Conservation (phyloP, 2,113 vertebrate species). For the Oreotragus oreotragus region DNA sequence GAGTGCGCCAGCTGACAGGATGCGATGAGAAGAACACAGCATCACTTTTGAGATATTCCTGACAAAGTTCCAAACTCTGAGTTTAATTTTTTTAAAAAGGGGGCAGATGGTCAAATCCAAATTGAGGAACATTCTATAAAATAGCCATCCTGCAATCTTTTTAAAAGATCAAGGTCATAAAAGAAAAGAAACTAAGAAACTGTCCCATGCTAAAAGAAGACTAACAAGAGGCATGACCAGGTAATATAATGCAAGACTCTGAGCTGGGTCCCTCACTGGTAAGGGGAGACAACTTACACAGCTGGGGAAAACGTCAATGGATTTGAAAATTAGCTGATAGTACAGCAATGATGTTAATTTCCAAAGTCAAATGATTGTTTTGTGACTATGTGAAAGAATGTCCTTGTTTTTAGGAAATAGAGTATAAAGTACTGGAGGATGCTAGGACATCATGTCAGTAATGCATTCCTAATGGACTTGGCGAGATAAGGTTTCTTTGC, state of each 20-base stretch:
- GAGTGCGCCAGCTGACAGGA: not conserved
- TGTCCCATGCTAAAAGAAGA: not conserved
- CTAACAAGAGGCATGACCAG: not conserved
- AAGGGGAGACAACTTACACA: not conserved
- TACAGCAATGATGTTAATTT: not conserved
- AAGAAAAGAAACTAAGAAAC: not conserved
- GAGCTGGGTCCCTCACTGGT: not conserved
- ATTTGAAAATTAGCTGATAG: not conserved
- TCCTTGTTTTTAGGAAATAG: not conserved
- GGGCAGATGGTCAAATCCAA: not conserved
- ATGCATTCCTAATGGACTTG: not conserved
- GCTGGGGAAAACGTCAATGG: not conserved
- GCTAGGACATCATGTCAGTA: not conserved
- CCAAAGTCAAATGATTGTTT: not conserved
- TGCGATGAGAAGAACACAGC: not conserved
- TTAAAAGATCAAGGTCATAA: not conserved
- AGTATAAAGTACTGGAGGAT: not conserved
- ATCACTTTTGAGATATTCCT: not conserved
- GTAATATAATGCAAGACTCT: not conserved
- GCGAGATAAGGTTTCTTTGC: not conserved
- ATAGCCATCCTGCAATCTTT: not conserved
- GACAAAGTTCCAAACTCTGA: not conserved
- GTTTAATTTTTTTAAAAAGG: not conserved
- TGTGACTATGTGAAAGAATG: not conserved
- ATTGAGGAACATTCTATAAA: not conserved